Evolutionary conservation across 2,888 invertebrate genomes (phyloP), one percentile per base, ranked within the genome.

Genomic region (Scaptodrosophila latifasciaeformis): DNA sequence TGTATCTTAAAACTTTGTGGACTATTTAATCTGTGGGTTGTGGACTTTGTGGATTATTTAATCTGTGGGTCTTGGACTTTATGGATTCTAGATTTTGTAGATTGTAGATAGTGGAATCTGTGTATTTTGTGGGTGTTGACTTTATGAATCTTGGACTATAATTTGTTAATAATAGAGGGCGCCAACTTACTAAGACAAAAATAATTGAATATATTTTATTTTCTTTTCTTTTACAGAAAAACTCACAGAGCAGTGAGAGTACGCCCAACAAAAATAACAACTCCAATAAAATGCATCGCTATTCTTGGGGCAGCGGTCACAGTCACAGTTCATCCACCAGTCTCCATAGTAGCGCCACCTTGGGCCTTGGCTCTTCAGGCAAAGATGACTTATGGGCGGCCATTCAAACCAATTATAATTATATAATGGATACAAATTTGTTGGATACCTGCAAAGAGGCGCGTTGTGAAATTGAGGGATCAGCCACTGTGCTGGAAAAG

Each of bases 391-490:
- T 96, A 74, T 96, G 96, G 96, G 94, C 94, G 67, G 92, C 95
- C 57, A 91, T 96, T 79, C 93, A 95, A 87, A 93, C 94, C 52
- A 94, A 95, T 87, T 96, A 96, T 87, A 93, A 96, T 85, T 97
- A 95, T 86, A 94, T 97, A 83, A 96, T 97, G 96, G 96, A 96
- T 87, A 95, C 94, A 82, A 93, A 96, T 87, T 92, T 97, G 70
- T 93, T 97, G 62, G 95, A 96, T 84, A 92, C 93, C 71, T 96
- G 96, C 88, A 91, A 91, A 86, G 92, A 92, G 85, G 86, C 87
- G 1, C 74, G 85, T 21, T 82, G 80, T 67, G 87, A 87, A 55
- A 70, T 86, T 35, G 86, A 86, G 68, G 81, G 82, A 50, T 79
- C 70, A 43, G 59, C 74, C 4, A 68, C 65, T 48, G 70, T 79